Conservation (phyloP, 1,140 invertebrate species). For the Drosophila baimaii region DNA sequence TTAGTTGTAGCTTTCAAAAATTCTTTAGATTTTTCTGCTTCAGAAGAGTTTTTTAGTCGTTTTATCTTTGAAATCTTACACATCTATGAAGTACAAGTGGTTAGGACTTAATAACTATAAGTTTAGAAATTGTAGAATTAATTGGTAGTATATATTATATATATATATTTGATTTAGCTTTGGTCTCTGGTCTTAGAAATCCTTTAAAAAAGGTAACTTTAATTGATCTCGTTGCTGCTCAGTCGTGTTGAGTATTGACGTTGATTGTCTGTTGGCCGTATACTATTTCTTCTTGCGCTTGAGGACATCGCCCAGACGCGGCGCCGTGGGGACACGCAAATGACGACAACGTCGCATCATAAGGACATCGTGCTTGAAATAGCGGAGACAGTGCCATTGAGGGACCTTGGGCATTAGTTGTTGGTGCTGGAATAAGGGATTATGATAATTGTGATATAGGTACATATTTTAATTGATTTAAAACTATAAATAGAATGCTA, state of each 20-base stretch:
- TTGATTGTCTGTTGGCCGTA: slow-evolving; percentile 34
- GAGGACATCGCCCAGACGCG: slow-evolving; percentile 74
- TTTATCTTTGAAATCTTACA: slow-evolving; percentile 85
- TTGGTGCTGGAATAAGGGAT: slow-evolving; percentile 59
- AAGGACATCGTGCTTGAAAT: slow-evolving; percentile 88
- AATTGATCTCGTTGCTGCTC: slow-evolving; percentile 71
- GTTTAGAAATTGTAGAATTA: slow-evolving; percentile 40
- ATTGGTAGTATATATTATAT: slow-evolving; percentile 58
- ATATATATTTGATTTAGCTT: slow-evolving; percentile 84
- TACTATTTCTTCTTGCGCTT: slow-evolving; percentile 75
- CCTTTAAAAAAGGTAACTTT: slow-evolving; percentile 59
- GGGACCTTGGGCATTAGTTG: slow-evolving; percentile 86
- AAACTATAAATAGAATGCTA: neutral
- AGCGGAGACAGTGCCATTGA: slow-evolving; percentile 91
- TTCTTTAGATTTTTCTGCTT: neutral
- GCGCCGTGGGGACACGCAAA: slow-evolving; percentile 76
- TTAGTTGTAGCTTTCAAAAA: slow-evolving; percentile 5
- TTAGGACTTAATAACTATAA: slow-evolving; percentile 61
- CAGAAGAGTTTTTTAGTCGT: slow-evolving; percentile 13
- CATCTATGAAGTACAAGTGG: slow-evolving; percentile 85
- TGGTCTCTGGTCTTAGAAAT: slow-evolving; percentile 78
- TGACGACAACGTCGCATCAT: slow-evolving; percentile 88
- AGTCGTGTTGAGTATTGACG: slow-evolving; percentile 64
- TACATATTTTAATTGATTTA: neutral
- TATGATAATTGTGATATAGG: neutral